Evolutionary conservation across 1,140 invertebrate species (phyloP).

Genomic region (Drosophila nebulosa): DNA sequence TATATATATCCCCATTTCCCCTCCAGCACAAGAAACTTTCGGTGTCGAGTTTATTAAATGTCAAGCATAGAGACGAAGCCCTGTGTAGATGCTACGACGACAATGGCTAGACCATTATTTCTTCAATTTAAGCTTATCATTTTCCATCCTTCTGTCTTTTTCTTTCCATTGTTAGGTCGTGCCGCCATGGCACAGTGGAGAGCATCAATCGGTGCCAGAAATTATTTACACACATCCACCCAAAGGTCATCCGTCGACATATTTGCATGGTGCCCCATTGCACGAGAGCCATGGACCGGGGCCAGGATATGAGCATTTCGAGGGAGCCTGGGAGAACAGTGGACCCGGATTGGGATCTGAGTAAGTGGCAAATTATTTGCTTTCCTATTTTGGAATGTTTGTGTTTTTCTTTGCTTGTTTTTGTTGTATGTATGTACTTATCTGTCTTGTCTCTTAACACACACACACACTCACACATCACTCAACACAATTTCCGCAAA

Average conservation of each 20-base stretch:
- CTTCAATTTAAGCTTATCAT: slow-evolving; percentile 29
- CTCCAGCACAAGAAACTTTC: slow-evolving; percentile 4
- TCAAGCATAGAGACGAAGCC: slow-evolving; percentile 21
- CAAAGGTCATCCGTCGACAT: slow-evolving; percentile 72
- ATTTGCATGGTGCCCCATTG: slow-evolving; percentile 76
- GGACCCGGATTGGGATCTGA: slow-evolving; percentile 84
- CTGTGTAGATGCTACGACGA: neutral
- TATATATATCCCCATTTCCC: neutral
- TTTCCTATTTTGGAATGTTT: neutral
- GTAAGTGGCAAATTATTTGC: slow-evolving; percentile 80
- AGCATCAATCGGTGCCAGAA: slow-evolving; percentile 63
- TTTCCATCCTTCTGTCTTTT: neutral
- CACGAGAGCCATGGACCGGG: slow-evolving; percentile 74
- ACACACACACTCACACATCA: slow-evolving; percentile 25
- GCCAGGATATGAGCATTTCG: slow-evolving; percentile 76
- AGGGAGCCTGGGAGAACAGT: slow-evolving; percentile 82
- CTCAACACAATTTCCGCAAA: slow-evolving; percentile 9
- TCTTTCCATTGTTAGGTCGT: slow-evolving; percentile 51
- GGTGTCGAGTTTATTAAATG: slow-evolving; percentile 39
- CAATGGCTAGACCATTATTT: slow-evolving; percentile 18
- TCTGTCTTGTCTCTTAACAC: slow-evolving; percentile 54
- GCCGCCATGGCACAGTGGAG: slow-evolving; percentile 72
- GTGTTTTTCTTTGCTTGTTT: slow-evolving; percentile 10
- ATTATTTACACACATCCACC: slow-evolving; percentile 77
- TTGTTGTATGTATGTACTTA: slow-evolving; percentile 32